Conservation (phyloP, 2,797 vertebrate genomes). For the Ibycter americanus region DNA sequence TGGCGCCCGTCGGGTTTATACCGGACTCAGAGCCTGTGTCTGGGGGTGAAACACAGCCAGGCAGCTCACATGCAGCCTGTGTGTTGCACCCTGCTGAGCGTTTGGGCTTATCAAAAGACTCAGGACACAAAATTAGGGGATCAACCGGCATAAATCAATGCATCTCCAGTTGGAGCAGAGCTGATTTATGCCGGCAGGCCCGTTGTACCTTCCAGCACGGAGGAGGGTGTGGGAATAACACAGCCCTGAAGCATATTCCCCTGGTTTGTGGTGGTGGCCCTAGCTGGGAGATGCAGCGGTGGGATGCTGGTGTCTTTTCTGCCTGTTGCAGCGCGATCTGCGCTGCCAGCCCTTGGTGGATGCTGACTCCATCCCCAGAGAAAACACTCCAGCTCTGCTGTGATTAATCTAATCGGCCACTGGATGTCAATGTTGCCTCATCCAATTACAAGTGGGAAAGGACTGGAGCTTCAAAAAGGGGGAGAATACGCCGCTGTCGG, state of each 20-base stretch:
- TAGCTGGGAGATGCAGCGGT: background rate
- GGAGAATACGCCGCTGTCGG: background rate
- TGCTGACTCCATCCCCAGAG: background rate
- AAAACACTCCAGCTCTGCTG: background rate
- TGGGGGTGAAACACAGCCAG: background rate
- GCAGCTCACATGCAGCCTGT: background rate
- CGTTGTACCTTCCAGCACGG: fast-evolving
- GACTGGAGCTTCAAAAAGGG: background rate
- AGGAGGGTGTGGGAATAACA: background rate
- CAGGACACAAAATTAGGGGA: fast-evolving
- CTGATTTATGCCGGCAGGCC: background rate
- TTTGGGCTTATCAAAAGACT: background rate
- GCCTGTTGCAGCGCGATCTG: background rate
- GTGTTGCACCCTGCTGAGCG: fast-evolving
- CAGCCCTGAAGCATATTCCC: fast-evolving
- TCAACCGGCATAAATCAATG: background rate
- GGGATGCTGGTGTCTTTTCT: background rate
- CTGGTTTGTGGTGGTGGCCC: background rate
- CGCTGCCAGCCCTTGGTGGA: background rate
- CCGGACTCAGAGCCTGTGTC: background rate
- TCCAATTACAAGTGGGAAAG: constrained; percentile 49
- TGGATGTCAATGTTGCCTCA: constrained; percentile 81
- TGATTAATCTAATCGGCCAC: constrained; percentile 76
- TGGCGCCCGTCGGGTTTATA: background rate
- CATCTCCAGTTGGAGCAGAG: background rate